Evolutionary conservation across 2,797 vertebrate species (phyloP), one percentile per base, ranked within the genome.

Genomic region (Coccyzus lansbergi): DNA sequence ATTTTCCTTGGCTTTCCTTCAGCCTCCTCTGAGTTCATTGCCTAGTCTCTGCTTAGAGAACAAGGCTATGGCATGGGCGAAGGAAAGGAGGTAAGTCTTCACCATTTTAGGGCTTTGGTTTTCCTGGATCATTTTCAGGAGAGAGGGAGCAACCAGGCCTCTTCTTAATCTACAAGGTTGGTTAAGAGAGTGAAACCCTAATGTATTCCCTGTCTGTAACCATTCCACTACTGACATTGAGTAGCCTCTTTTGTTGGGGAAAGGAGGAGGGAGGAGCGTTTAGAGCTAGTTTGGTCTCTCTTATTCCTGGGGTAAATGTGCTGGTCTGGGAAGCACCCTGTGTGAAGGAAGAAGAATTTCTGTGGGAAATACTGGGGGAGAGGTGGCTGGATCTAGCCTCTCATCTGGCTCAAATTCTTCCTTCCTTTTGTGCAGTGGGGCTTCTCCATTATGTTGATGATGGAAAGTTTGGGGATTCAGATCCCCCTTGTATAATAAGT

Each of bases 61-160:
- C 68, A 75, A 92, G 96, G 95, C 92, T 88, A 31, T 92, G 84
- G 87, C 85, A 92, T 93, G 72, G 87, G 84, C 94, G 94, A 95
- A 96, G 94, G 92, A 93, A 95, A 97, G 95, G 88, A 96, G 83
- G 92, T 91, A 95, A 94, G 92, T 96, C 88, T 94, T 91, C 69
- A 74, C 64, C 83, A 88, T 93, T 92, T 86, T 92, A 95, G 89
- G 75, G 84, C 93, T 88, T 83, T 69, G 68, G 55, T 93, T 86
- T 90, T 91, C 91, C 93, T 93, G 86, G 83, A 89, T 92, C 80
- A 90, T 94, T 88, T 93, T 90, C 95, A 92, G 94, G 92, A 93
- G 74, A 87, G 86, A 93, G 92, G 80, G 92, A 87, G 90, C 86
- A 93, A 81, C 81, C 86, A 83, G 67, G 48, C 56, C 88, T 68